Evolutionary conservation across 2,888 invertebrate species (phyloP).

Genomic region (Gandaritis pyraliata): DNA sequence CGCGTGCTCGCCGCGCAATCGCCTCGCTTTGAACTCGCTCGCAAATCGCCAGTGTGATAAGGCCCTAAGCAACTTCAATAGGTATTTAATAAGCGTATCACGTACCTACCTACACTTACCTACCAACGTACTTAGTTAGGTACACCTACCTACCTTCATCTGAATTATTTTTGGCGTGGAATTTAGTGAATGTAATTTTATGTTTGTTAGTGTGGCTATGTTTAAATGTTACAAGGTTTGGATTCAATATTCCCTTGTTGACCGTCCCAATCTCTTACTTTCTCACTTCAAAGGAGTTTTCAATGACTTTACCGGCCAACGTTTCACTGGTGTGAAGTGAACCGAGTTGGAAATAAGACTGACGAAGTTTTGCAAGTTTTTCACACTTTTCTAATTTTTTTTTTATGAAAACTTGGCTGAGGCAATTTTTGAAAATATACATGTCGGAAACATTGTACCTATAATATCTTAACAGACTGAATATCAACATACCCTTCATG

Average conservation of each 20-base stretch:
- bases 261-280: slow-evolving; percentile 36
- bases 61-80: too few relatives aligned
- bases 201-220: slow-evolving; percentile 28
- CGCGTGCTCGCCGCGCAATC: too few relatives aligned
- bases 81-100: too few relatives aligned
- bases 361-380: slow-evolving; percentile 70
- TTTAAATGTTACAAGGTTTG: slow-evolving; percentile 29
- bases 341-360: slow-evolving; percentile 75
- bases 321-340: slow-evolving; percentile 52
- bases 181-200: slow-evolving; percentile 25
- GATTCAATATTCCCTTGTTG: slow-evolving; percentile 32
- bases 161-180: slow-evolving; percentile 20
- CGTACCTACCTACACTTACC: too few relatives aligned
- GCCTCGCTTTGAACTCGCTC: too few relatives aligned
- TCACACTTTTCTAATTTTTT: slow-evolving; percentile 74
- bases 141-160: too few relatives aligned
- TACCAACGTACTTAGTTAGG: too few relatives aligned
- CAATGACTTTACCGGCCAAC: slow-evolving; percentile 32
- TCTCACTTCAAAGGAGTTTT: slow-evolving; percentile 29
- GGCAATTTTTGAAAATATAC: slow-evolving; percentile 39
- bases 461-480: slow-evolving; percentile 61
- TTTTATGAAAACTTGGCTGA: slow-evolving; percentile 55
- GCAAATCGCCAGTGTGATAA: too few relatives aligned
- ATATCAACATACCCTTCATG: slow-evolving; percentile 54
- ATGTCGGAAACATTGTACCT: slow-evolving; percentile 52